Percentiles rank a stretch among this genome's conserved stretches.
Evolutionary conservation across 1,140 invertebrate genomes (phyloP).

Genomic region (Elymnias hypermnestra): DNA sequence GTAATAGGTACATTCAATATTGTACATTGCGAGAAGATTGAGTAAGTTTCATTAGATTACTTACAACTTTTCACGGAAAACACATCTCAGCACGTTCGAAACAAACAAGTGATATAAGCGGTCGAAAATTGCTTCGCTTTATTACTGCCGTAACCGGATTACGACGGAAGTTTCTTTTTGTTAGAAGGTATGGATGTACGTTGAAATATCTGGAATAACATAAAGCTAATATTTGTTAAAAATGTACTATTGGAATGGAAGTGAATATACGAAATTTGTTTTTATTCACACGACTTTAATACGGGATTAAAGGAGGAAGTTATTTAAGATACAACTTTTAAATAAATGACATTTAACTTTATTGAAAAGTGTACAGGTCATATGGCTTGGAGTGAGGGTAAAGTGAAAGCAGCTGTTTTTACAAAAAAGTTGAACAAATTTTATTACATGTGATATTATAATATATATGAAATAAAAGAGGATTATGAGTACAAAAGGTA

Average conservation of each 20-base stretch:
- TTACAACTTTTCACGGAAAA: conserved; percentile 29
- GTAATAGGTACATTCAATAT: neutral
- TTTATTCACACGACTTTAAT: too few species aligned
- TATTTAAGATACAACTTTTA: too few species aligned
- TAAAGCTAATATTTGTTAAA: too few species aligned
- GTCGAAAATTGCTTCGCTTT: conserved; percentile 26
- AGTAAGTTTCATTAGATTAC: conserved; percentile 34
- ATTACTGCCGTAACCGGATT: conserved; percentile 31
- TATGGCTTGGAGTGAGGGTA: too few species aligned
- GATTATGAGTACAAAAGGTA: too few species aligned
- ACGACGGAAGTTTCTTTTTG: conserved; percentile 26
- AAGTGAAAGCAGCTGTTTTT: neutral
- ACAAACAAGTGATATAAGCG: conserved; percentile 41
- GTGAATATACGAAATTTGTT: too few species aligned
- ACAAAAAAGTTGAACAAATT: too few species aligned
- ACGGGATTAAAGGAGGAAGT: too few species aligned
- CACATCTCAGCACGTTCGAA: conserved; percentile 27
- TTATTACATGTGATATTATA: too few species aligned
- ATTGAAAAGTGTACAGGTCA: too few species aligned
- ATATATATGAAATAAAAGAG: neutral
- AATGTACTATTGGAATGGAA: too few species aligned
- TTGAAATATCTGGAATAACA: conserved; percentile 24
- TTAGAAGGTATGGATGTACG: conserved; percentile 19
- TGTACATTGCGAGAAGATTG: conserved; percentile 3
- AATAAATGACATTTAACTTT: too few species aligned